phyloP scores from a whole-genome alignment of 1,140 invertebrate species.

The honey bee (Apis mellifera) region DNA sequence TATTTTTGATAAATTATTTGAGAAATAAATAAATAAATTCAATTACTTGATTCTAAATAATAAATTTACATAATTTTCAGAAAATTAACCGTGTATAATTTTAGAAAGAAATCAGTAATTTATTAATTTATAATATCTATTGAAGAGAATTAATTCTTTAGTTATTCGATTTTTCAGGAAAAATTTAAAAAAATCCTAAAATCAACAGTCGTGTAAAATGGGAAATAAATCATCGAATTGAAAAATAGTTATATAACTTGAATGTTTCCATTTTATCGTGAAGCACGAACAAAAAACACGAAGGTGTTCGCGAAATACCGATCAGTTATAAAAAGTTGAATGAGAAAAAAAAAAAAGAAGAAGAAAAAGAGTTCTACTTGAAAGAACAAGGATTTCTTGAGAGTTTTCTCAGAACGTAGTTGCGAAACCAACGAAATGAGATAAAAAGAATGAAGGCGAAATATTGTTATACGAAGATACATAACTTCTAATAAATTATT shows the following conservation, averaged over 20 bases:
- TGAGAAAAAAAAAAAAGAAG: neutral
- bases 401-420: neutral
- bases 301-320: neutral
- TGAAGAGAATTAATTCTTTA: neutral
- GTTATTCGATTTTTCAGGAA: neutral
- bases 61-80: no score
- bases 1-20: no score
- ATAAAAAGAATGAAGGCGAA: neutral
- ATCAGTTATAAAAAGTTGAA: constrained; percentile 17
- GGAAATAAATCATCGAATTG: neutral
- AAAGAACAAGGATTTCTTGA: neutral
- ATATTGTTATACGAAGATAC: neutral
- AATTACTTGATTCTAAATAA: no score
- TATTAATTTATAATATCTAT: no score
- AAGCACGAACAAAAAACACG: neutral
- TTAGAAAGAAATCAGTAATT: no score
- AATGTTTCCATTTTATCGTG: constrained; percentile 13
- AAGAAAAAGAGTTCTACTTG: neutral
- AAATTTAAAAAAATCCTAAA: neutral
- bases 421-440: constrained; percentile 4
- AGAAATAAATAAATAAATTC: no score
- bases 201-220: neutral
- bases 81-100: no score
- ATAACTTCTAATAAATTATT: constrained; percentile 20
- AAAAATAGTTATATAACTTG: constrained; percentile 20